These are phyloP conservation scores for Calliphora vicina DNA, from an alignment of 1,140 invertebrate genomes.

Conservation along the genomic window DNA sequence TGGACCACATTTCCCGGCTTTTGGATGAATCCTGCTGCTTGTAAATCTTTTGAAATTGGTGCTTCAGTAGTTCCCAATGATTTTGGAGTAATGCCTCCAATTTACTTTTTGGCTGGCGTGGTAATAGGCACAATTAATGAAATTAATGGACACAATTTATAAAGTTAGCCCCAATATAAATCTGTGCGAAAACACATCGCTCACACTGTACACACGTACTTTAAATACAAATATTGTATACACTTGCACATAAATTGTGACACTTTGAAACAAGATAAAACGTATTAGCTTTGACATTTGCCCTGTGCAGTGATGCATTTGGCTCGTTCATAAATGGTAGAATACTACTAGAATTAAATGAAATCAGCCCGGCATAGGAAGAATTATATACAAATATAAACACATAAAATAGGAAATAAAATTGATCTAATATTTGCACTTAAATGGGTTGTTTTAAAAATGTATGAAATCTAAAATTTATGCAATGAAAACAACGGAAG, in stretches of 20 bases:
- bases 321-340: neutral
- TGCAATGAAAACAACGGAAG: neutral
- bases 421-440: neutral
- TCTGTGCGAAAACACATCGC: neutral
- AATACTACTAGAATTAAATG: neutral
- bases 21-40: too few relatives aligned
- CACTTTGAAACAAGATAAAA: constrained; percentile 16
- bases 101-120: too few relatives aligned
- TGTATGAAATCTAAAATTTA: neutral
- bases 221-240: neutral
- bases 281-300: constrained; percentile 9
- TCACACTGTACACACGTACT: neutral
- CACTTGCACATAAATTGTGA: constrained; percentile 13
- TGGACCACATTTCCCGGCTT: too few relatives aligned
- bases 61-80: too few relatives aligned
- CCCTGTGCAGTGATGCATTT: constrained; percentile 20
- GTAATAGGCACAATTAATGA: too few relatives aligned
- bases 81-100: too few relatives aligned
- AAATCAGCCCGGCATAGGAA: neutral
- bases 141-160: too few relatives aligned
- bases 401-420: neutral
- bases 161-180: too few relatives aligned
- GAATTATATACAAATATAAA: neutral
- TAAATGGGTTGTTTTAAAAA: neutral
- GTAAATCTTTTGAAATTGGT: too few relatives aligned